These are phyloP conservation scores for Ophion ventricosus DNA, from an alignment of 2,888 invertebrate species.

Conservation along the genomic window DNA sequence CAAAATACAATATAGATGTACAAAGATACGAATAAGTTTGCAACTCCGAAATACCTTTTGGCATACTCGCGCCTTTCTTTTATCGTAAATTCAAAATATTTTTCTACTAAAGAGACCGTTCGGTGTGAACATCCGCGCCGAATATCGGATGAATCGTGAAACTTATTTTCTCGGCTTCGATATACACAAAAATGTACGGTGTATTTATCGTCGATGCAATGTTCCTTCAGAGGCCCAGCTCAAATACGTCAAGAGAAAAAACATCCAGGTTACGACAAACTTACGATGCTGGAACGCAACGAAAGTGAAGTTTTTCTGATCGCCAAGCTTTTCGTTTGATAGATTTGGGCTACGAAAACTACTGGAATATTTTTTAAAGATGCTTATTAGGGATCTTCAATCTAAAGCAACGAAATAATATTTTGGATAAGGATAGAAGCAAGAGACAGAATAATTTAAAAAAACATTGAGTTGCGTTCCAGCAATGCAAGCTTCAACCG, in stretches of 20 bases:
- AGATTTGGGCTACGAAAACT: too few relatives aligned
- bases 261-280: slow-evolving; percentile 17
- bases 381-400: too few relatives aligned
- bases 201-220: slow-evolving; percentile 22
- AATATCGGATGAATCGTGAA: slow-evolving; percentile 13
- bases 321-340: too few relatives aligned
- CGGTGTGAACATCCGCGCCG: slow-evolving; percentile 15
- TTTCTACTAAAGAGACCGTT: background rate
- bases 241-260: slow-evolving; percentile 63
- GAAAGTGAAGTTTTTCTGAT: too few relatives aligned
- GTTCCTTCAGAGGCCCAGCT: slow-evolving; percentile 70
- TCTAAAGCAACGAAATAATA: too few relatives aligned
- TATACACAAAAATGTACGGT: background rate
- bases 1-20: slow-evolving; percentile 50
- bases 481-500: too few relatives aligned
- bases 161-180: background rate
- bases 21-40: background rate
- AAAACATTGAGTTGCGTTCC: too few relatives aligned
- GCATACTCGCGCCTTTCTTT: slow-evolving; percentile 13
- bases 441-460: too few relatives aligned
- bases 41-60: slow-evolving; percentile 70
- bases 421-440: too few relatives aligned
- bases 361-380: too few relatives aligned
- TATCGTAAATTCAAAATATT: background rate
- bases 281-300: background rate